Base-by-base conservation (phyloP, 2,797 vertebrate genomes). In the Epinephelus awoara region DNA sequence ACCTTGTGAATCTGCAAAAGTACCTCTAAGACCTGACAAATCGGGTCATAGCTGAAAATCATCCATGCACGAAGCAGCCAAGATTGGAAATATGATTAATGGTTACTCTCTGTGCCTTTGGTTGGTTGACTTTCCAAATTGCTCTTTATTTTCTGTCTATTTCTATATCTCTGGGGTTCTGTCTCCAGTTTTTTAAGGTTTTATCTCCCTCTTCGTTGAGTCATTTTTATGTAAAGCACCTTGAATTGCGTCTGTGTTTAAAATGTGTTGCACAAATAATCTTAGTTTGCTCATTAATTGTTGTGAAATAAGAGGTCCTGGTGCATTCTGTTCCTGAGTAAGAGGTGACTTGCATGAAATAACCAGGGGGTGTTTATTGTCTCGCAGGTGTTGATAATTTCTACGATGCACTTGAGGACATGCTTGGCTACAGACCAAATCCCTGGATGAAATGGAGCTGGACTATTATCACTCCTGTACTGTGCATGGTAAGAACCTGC, bases 401-500 rank as follows among this genome's bases (percentile, higher is more conserved):
- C 95, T 99, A 99, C 89, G 96, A 99, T 91, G 97, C 97, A 72
- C 96, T 99, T 89, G 98, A 99, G 93, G 98, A 99, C 92, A 99
- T 99, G 98, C 98, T 99, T 87, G 98, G 98, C 94, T 99, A 99
- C 92, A 96, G 96, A 95, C 98, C 98, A 81, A 98, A 97, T 92
- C 93, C 97, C 75, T 99, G 98, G 98, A 99, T 99, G 98, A 99
- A 99, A 92, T 98, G 96, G 97, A 98, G 98, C 95, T 99, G 98
- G 98, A 96, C 95, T 89, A 81, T 96, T 62, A 90, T 99, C 94
- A 99, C 98, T 87, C 98, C 98, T 85, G 54, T 96, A 85, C 97
- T 99, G 83, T 99, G 98, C 18, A 91, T 97, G 94, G 98, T 99
- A 74, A 94, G 97, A 89, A 3, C 12, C 55, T 38, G 19, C 14